phyloP scores from a whole-genome alignment of 2,113 vertebrate species.

The Daboia siamensis region DNA sequence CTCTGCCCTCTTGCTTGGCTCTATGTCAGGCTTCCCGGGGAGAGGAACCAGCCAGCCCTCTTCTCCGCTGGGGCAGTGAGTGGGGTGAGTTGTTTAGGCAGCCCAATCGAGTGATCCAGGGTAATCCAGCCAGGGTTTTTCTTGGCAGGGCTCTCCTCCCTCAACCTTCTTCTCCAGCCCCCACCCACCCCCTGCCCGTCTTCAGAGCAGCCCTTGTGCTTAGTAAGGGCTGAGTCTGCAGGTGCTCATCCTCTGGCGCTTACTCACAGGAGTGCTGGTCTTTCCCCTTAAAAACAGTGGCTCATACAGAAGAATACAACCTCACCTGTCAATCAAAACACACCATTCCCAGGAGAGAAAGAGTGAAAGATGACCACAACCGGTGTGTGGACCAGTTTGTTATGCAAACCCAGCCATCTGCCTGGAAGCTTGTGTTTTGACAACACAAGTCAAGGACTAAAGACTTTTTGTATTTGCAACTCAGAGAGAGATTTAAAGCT shows the following conservation, averaged over 20 bases:
- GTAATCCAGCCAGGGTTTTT: neutral
- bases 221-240: neutral
- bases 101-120: neutral
- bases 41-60: neutral
- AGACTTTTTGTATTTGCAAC: neutral
- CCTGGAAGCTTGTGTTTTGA: neutral
- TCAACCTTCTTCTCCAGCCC: neutral
- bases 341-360: neutral
- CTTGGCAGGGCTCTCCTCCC: neutral
- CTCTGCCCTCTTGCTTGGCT: neutral
- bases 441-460: neutral
- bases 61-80: neutral
- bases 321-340: neutral
- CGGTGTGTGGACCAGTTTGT: neutral
- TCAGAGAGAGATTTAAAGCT: neutral
- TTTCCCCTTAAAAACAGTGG: neutral
- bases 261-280: neutral
- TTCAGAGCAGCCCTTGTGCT: neutral
- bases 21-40: neutral
- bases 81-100: neutral
- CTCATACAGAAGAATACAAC: neutral
- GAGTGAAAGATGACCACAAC: neutral
- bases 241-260: neutral
- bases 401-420: neutral
- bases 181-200: neutral